These are phyloP conservation scores for Chelmon rostratus DNA, from an alignment of 2,797 vertebrate species.

Conservation along the genomic window DNA sequence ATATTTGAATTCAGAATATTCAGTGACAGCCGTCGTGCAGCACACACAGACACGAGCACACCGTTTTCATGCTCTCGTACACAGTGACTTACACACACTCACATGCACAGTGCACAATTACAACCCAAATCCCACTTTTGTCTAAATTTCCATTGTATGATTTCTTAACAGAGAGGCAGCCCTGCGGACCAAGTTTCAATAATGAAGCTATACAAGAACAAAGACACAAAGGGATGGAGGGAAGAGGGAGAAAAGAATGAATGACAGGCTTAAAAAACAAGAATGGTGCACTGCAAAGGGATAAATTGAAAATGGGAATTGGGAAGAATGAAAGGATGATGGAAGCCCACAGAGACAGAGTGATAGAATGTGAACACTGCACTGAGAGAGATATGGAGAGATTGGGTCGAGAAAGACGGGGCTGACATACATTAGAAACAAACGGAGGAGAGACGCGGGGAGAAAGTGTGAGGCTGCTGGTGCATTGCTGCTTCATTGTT, in stretches of 20 bases:
- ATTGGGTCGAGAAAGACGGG: constrained; percentile 21
- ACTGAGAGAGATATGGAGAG: constrained; percentile 35
- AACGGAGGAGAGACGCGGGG: constrained; percentile 35
- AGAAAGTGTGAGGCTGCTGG: constrained; percentile 36
- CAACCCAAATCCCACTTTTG: constrained; percentile 74
- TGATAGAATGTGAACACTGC: constrained; percentile 47
- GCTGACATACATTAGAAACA: constrained; percentile 12
- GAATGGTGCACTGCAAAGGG: constrained; percentile 66
- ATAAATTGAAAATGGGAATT: constrained; percentile 75
- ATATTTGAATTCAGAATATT: too few relatives aligned
- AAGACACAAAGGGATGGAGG: constrained; percentile 73
- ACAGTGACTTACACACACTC: constrained; percentile 11
- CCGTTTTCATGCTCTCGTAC: constrained; percentile 19
- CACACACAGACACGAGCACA: constrained; percentile 28
- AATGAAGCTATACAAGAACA: constrained; percentile 75
- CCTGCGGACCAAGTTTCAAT: constrained; percentile 70
- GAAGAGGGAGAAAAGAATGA: constrained; percentile 65
- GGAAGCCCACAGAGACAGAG: constrained; percentile 44
- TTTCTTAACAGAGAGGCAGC: constrained; percentile 44
- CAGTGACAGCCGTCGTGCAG: background rate
- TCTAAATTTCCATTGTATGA: constrained; percentile 67
- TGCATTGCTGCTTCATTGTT: constrained; percentile 67
- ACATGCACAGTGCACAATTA: constrained; percentile 46
- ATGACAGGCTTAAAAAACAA: constrained; percentile 69
- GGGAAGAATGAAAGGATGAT: constrained; percentile 68